Conservation (phyloP, 2,888 invertebrate species). For the Spicauda simplicius region DNA sequence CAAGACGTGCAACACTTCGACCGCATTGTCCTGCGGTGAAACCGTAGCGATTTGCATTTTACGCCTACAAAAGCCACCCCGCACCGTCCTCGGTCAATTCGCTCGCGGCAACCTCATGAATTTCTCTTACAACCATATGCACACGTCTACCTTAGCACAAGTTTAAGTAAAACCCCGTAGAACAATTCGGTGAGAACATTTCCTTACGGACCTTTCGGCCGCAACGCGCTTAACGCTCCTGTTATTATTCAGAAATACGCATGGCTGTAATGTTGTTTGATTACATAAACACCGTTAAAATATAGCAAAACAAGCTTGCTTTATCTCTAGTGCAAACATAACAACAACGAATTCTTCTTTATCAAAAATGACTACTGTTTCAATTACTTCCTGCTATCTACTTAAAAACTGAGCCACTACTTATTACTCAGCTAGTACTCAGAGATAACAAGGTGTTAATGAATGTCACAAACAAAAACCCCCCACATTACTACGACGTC, state of each 20-base stretch:
- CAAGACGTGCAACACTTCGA: slow-evolving; percentile 76
- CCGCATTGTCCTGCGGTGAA: slow-evolving; percentile 79
- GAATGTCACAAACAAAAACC: slow-evolving; percentile 58
- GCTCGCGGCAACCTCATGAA: slow-evolving; percentile 52
- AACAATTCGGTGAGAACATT: slow-evolving; percentile 11
- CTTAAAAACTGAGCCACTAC: slow-evolving; percentile 43
- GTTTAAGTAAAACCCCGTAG: not conserved
- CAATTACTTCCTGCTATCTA: slow-evolving; percentile 52
- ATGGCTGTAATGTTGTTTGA: not conserved
- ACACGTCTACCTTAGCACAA: not conserved
- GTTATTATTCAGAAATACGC: too few relatives aligned
- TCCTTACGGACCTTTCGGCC: too few relatives aligned
- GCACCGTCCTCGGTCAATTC: slow-evolving; percentile 44
- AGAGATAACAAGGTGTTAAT: slow-evolving; percentile 60
- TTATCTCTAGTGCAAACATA: slow-evolving; percentile 44
- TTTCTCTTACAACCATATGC: slow-evolving; percentile 56
- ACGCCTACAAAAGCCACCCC: slow-evolving; percentile 63
- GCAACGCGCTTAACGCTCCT: too few relatives aligned
- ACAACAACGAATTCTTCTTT: slow-evolving; percentile 47
- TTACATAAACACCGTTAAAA: slow-evolving; percentile 20
- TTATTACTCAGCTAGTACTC: slow-evolving; percentile 53
- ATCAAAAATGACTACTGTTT: slow-evolving; percentile 47
- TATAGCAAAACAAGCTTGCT: slow-evolving; percentile 38
- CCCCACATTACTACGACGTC: slow-evolving; percentile 48
- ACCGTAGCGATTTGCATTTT: slow-evolving; percentile 76